Evolutionary conservation across 2,888 invertebrate genomes (phyloP), one percentile per base, ranked within the genome.

Genomic region (Congeria kusceri): DNA sequence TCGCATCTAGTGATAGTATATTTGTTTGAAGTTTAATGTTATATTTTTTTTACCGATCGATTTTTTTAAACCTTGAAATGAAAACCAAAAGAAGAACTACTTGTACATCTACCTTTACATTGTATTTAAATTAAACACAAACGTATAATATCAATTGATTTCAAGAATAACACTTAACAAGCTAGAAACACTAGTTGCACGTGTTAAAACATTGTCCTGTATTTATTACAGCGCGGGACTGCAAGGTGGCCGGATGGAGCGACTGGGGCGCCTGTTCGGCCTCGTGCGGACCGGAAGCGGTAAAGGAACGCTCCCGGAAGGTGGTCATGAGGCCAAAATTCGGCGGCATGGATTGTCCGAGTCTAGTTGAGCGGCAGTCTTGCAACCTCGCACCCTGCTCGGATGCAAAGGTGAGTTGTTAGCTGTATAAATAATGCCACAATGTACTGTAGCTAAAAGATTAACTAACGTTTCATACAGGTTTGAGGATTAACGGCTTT

Each of bases 191-290:
- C n/a, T n/a, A n/a, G n/a, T n/a, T n/a, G n/a, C n/a, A n/a, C n/a
- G n/a, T n/a, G n/a, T n/a, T n/a, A n/a, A n/a, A n/a, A n/a, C n/a
- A n/a, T n/a, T n/a, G n/a, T n/a, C n/a, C n/a, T 53, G 20, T 53
- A 53, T 25, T 59, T 74, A 63, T 78, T 74, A 28, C 86, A 92
- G 92, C 91, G 20, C 73, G 88, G 53, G 86, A 90, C 78, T 93
- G 92, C 73, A 77, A 86, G 67, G 84, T 93, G 74, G 86, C 87
- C 15, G 91, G 91, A 0, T 95, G 95, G 95, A 90, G 93, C 7
- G 91, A 93, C 20, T 95, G 95, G 95, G 91, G 93, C 1, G 86
- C 92, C 2, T 95, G 95, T 82, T 93, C 93, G 4, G 93, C 92
- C 4, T 92, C 93, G 0, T 95, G 95, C 86, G 94, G 94, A 1